Evolutionary conservation across 2,888 invertebrate species (phyloP).

Genomic region (Melangyna quadrimaculata): DNA sequence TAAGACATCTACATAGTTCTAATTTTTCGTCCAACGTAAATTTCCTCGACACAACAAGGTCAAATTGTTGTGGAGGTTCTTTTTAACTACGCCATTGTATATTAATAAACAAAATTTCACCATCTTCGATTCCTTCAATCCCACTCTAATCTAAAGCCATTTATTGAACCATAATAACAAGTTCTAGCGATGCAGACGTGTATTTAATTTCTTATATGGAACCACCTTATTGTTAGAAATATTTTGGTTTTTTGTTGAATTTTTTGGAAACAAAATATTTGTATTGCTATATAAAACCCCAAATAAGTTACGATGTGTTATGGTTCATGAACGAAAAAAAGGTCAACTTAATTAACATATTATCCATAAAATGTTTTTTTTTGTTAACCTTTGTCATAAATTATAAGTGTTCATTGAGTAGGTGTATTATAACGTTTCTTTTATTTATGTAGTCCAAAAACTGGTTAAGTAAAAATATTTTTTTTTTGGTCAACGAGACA

Average conservation of each 20-base stretch:
- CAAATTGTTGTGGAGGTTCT: no score
- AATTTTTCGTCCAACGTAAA: no score
- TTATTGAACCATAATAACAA: no score
- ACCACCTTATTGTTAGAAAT: background rate
- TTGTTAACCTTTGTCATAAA: background rate
- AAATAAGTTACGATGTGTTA: background rate
- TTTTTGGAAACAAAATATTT: background rate
- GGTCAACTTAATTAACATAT: slow-evolving; percentile 13
- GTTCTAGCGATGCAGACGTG: background rate
- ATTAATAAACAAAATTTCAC: no score
- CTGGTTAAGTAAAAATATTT: background rate
- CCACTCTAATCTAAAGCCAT: no score
- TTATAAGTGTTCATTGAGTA: background rate
- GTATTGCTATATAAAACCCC: background rate
- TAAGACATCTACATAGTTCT: no score
- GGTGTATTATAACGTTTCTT: background rate
- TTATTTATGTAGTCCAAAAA: background rate
- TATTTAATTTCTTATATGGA: background rate
- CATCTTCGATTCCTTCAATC: no score
- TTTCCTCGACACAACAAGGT: no score
- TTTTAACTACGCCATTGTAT: no score
- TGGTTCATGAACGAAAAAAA: slow-evolving; percentile 5
- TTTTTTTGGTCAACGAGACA: background rate
- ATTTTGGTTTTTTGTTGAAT: background rate
- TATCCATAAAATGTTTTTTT: background rate